These are phyloP conservation scores for Bombus balteatus DNA, from an alignment of 1,140 invertebrate species.

Conservation along the genomic window DNA sequence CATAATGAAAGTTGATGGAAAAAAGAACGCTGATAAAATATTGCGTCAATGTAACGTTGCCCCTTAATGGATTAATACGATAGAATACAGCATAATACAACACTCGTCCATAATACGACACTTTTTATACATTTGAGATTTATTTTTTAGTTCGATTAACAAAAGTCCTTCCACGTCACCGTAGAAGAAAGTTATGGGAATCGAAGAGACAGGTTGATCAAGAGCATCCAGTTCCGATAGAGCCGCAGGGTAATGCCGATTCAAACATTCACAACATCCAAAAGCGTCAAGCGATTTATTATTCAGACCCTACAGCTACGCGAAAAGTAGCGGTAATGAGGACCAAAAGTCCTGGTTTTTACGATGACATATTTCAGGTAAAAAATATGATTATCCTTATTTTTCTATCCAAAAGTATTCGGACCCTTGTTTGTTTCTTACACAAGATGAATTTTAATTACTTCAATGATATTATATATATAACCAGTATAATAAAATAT, in stretches of 20 bases:
- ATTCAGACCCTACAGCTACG: neutral
- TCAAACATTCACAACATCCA: neutral
- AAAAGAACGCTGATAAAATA: too few species aligned
- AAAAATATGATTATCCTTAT: constrained; percentile 10
- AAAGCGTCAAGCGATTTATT: neutral
- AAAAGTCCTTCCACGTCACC: neutral
- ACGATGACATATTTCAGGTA: constrained; percentile 80
- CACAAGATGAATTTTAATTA: neutral
- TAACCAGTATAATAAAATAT: too few species aligned
- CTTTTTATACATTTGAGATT: neutral
- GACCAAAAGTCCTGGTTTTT: constrained; percentile 42
- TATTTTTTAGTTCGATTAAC: neutral
- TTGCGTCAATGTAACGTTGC: too few species aligned
- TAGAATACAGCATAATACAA: too few species aligned
- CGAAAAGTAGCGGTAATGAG: neutral
- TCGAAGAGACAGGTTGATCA: constrained; percentile 49
- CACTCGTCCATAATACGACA: too few species aligned
- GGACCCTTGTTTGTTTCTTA: too few species aligned
- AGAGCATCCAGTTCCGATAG: neutral
- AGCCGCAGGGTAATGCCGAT: neutral
- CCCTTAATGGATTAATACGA: too few species aligned
- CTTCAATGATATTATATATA: too few species aligned
- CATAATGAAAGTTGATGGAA: too few species aligned
- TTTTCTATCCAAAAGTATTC: neutral
- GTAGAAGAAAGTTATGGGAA: constrained; percentile 57